A percentile compares a stretch with the other conserved stretches of the same genome.
Evolutionary conservation across 64 coral and sea anemone species (phyloP).

Genomic region (Porites lutea): DNA sequence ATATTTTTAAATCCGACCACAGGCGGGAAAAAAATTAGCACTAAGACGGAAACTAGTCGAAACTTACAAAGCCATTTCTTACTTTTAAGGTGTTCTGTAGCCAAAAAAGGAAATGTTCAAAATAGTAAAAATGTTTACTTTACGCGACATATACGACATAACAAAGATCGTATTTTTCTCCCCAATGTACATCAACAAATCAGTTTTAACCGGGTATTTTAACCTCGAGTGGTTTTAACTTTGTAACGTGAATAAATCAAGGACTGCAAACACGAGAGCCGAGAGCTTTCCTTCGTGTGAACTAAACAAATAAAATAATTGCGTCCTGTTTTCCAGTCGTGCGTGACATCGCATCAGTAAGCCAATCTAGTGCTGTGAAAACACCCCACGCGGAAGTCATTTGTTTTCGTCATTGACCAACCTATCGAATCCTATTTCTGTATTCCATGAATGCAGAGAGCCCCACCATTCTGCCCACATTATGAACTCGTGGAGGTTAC

Average conservation of each 20-base stretch:
- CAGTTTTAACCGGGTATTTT: background rate
- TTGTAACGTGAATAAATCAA: background rate
- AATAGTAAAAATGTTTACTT: background rate
- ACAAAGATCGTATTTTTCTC: background rate
- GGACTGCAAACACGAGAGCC: background rate
- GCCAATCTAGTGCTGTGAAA: background rate
- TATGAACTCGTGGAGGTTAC: background rate
- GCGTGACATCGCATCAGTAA: background rate
- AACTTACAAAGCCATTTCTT: background rate
- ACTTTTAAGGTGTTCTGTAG: background rate
- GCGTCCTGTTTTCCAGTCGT: background rate
- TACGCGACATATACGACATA: no score
- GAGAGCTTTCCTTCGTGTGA: no score
- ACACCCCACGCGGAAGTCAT: slow-evolving; percentile 23
- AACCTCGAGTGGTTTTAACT: slow-evolving; percentile 5
- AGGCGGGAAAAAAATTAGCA: background rate
- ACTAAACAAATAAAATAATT: background rate
- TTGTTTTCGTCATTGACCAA: slow-evolving; percentile 32
- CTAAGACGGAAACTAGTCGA: background rate
- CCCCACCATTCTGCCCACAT: background rate
- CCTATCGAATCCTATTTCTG: background rate
- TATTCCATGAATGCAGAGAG: slow-evolving; percentile 19
- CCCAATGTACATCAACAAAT: background rate
- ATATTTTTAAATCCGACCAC: background rate
- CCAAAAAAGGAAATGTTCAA: background rate